Evolutionary conservation across 2,113 vertebrate genomes (phyloP).

Genomic region (Periophthalmus modestus): DNA sequence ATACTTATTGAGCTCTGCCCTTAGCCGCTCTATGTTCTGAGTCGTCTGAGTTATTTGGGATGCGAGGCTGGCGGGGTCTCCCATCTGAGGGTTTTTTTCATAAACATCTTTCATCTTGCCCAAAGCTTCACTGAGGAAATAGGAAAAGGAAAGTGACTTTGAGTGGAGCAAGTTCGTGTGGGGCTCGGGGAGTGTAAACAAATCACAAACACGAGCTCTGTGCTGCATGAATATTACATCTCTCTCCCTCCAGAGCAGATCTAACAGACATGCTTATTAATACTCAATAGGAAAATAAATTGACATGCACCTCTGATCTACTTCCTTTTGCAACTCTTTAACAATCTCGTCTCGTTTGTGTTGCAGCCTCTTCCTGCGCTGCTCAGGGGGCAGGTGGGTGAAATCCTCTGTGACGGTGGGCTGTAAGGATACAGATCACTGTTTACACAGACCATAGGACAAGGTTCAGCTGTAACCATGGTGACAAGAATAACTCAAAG

Average conservation of each 20-base stretch:
- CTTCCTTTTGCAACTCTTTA: constrained; percentile 96
- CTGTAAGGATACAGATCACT: constrained; percentile 53
- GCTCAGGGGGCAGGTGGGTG: constrained; percentile 94
- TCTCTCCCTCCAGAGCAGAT: constrained; percentile 22
- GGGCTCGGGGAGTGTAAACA: constrained; percentile 55
- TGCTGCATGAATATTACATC: constrained; percentile 63
- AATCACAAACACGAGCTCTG: constrained; percentile 34
- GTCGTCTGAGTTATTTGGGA: constrained; percentile 85
- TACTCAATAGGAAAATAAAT: constrained; percentile 16
- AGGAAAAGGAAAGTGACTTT: constrained; percentile 33
- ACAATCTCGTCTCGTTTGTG: constrained; percentile 93
- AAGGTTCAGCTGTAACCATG: constrained; percentile 4
- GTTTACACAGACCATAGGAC: constrained; percentile 15
- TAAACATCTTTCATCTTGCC: constrained; percentile 94
- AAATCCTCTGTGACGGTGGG: constrained; percentile 87
- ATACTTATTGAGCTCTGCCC: constrained; percentile 83
- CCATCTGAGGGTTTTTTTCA: constrained; percentile 91
- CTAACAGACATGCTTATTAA: constrained; percentile 48
- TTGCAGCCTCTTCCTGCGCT: constrained; percentile 94
- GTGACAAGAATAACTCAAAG: constrained; percentile 25
- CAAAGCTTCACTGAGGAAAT: constrained; percentile 81
- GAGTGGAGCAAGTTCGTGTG: constrained; percentile 37
- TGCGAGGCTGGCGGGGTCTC: constrained; percentile 85
- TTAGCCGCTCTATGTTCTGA: constrained; percentile 83
- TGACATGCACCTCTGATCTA: constrained; percentile 90